A percentile compares a stretch with the other conserved stretches of the same genome.
phyloP scores from a whole-genome alignment of 2,113 vertebrate genomes.

The Entelurus aequoreus region DNA sequence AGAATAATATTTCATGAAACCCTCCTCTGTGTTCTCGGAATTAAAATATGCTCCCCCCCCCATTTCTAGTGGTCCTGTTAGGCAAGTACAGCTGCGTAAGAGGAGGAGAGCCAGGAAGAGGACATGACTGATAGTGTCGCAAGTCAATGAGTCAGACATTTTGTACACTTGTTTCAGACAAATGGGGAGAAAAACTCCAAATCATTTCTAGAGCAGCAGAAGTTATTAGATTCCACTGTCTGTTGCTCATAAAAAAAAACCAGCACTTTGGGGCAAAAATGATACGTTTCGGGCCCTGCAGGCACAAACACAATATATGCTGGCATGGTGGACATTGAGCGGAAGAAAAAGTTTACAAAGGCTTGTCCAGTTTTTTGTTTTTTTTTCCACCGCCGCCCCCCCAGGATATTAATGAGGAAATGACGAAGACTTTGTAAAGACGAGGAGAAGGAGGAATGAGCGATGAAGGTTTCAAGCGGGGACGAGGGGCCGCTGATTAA shows the following conservation, averaged over 20 bases:
- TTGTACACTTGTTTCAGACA: constrained; percentile 44
- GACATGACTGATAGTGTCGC: constrained; percentile 54
- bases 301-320: constrained; percentile 48
- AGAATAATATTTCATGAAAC: constrained; percentile 11
- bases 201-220: constrained; percentile 29
- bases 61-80: constrained; percentile 46
- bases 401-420: constrained; percentile 77
- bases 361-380: constrained; percentile 52
- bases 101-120: constrained; percentile 36
- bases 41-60: constrained; percentile 39
- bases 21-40: constrained; percentile 33
- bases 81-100: constrained; percentile 39
- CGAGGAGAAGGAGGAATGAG: constrained; percentile 41
- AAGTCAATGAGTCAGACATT: constrained; percentile 54
- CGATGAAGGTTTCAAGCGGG: constrained; percentile 58
- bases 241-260: constrained; percentile 58
- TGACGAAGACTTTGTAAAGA: constrained; percentile 64
- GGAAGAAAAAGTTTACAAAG: constrained; percentile 34
- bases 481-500: constrained; percentile 67
- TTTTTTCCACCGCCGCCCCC: constrained; percentile 39
- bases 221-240: constrained; percentile 65
- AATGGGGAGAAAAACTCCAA: constrained; percentile 27
- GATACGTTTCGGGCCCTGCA: constrained; percentile 51
- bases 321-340: not conserved
- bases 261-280: constrained; percentile 57